These are phyloP conservation scores for Nothoprocta pentlandii DNA, from an alignment of 2,113 vertebrate genomes.

Conservation along the genomic window DNA sequence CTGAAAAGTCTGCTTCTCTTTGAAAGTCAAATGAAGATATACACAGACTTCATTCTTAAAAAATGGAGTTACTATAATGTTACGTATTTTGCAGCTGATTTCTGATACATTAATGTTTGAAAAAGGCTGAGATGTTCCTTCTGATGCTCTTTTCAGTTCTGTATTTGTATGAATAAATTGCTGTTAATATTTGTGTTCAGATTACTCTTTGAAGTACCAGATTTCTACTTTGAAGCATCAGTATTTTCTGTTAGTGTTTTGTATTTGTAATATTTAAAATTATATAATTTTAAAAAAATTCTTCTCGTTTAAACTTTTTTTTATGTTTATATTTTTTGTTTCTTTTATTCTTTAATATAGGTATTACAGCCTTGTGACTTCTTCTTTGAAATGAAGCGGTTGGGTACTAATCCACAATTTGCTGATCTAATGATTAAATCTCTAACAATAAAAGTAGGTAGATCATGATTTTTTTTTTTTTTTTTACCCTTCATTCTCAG, in stretches of 20 bases:
- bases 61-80: neutral
- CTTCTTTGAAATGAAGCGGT: conserved; percentile 85
- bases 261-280: neutral
- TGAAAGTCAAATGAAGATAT: neutral
- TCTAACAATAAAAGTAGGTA: conserved; percentile 88
- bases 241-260: neutral
- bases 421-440: conserved; percentile 88
- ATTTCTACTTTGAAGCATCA: neutral
- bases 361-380: conserved; percentile 94
- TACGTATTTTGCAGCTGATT: neutral
- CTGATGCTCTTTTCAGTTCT: neutral
- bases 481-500: neutral
- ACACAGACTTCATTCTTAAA: neutral
- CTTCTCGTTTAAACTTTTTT: neutral
- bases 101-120: neutral
- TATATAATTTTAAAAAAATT: neutral
- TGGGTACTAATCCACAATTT: conserved; percentile 79
- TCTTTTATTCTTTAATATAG: conserved; percentile 51
- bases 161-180: rapidly evolving
- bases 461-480: neutral
- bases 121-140: neutral
- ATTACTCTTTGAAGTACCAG: neutral
- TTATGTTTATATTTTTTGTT: too few relatives aligned
- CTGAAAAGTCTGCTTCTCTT: neutral
- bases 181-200: neutral